These are phyloP conservation scores for Echinarachnius parma DNA, from an alignment of 53 echinoderm and acorn worm species.

Conservation along the genomic window DNA sequence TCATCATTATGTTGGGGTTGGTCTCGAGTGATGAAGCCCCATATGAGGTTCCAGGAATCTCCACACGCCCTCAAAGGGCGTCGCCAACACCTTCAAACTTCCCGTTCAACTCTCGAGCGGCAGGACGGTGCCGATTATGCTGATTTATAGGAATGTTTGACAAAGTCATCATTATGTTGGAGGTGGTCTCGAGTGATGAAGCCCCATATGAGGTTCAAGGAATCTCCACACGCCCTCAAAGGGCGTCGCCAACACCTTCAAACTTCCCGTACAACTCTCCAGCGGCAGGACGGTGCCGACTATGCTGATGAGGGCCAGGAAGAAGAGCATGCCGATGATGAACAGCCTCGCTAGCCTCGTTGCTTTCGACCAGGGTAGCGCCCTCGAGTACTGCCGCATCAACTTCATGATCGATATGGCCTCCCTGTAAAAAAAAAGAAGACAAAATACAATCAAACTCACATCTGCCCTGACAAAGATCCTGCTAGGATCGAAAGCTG, in stretches of 20 bases:
- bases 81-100: no score
- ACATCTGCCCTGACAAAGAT: no score
- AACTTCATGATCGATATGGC: background rate
- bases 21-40: no score
- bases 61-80: no score
- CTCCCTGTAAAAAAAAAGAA: constrained; percentile 1
- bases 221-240: constrained; percentile 9
- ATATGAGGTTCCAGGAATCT: no score
- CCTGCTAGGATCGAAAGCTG: no score
- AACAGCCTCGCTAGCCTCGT: constrained; percentile 7
- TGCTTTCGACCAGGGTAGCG: constrained; percentile 18
- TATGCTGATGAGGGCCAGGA: constrained; percentile 31
- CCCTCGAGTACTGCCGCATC: constrained; percentile 17
- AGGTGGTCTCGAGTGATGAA: constrained; percentile 15
- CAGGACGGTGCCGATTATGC: no score
- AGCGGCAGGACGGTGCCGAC: constrained; percentile 7
- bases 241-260: background rate
- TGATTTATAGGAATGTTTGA: no score
- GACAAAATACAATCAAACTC: background rate
- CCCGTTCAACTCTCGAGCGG: no score
- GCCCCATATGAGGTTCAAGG: constrained; percentile 1
- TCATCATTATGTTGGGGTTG: no score
- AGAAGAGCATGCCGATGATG: constrained; percentile 16
- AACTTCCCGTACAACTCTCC: constrained; percentile 23
- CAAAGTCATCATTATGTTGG: constrained; percentile 8